These are phyloP conservation scores for Orthonychiurus folsomi DNA, from an alignment of 2,888 invertebrate species.

Conservation along the genomic window DNA sequence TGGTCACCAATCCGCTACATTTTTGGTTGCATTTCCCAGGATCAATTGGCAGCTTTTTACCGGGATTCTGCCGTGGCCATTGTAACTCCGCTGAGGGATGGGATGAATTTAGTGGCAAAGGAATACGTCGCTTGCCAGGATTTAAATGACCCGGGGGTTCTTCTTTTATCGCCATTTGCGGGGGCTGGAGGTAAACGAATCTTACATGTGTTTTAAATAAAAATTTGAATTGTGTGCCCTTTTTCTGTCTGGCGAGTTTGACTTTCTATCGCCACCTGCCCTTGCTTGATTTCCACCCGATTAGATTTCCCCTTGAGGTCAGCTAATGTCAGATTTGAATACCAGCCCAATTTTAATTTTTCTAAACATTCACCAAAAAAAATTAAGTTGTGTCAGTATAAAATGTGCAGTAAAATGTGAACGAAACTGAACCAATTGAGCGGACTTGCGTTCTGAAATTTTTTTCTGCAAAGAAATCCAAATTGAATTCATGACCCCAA, in stretches of 20 bases:
- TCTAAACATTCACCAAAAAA: background rate
- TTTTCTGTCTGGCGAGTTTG: too few species aligned
- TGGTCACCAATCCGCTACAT: constrained; percentile 48
- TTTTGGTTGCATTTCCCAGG: constrained; percentile 45
- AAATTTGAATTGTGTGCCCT: too few species aligned
- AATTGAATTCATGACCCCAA: too few species aligned
- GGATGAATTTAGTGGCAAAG: constrained; percentile 48
- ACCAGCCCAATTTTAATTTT: background rate
- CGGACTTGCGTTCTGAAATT: too few species aligned
- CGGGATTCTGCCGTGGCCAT: constrained; percentile 46
- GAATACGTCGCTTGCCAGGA: constrained; percentile 47
- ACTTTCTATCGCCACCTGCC: too few species aligned
- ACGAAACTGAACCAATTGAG: too few species aligned
- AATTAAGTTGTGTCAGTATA: background rate
- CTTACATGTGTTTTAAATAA: too few species aligned
- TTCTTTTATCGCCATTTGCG: constrained; percentile 47
- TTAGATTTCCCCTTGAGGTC: too few species aligned
- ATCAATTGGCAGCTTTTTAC: constrained; percentile 46
- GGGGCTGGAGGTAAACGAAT: constrained; percentile 43
- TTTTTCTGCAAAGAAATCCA: too few species aligned
- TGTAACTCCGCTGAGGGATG: constrained; percentile 47
- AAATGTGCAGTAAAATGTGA: background rate
- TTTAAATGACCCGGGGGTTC: constrained; percentile 45
- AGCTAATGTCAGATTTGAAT: too few species aligned
- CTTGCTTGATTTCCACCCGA: too few species aligned